Evolutionary conservation across 1,140 invertebrate genomes (phyloP).

Genomic region (Drosophila paulistorum): DNA sequence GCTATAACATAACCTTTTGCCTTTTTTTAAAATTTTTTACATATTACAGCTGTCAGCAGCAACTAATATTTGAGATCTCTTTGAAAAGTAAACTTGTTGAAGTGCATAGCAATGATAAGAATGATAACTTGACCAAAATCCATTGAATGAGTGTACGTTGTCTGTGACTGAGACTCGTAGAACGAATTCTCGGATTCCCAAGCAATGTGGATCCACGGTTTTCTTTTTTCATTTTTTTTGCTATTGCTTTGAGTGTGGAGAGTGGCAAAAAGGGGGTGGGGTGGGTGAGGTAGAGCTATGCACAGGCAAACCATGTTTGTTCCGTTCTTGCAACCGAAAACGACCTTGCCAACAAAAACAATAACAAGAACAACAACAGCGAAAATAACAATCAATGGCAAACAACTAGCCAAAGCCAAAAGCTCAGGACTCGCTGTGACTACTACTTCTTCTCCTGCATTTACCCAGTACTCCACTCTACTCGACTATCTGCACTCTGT

Average conservation of each 20-base stretch:
- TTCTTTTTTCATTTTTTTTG: background rate
- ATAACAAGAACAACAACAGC: conserved; percentile 19
- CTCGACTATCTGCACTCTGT: conserved; percentile 37
- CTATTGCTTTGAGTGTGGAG: background rate
- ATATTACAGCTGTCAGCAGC: background rate
- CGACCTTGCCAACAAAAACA: conserved; percentile 72
- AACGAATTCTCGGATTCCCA: background rate
- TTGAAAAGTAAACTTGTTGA: background rate
- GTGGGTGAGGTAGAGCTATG: background rate
- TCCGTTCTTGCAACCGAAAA: conserved; percentile 56
- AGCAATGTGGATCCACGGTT: background rate
- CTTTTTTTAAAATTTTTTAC: background rate
- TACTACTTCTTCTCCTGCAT: background rate
- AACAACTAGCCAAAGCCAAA: conserved; percentile 71
- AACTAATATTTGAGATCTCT: no score
- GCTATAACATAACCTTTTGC: background rate
- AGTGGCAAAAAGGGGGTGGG: background rate
- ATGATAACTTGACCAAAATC: background rate
- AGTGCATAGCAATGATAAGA: background rate
- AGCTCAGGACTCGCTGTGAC: conserved; percentile 28
- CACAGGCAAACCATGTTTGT: conserved; percentile 48
- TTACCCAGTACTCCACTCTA: background rate
- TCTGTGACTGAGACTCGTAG: background rate
- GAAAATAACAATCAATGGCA: conserved; percentile 53
- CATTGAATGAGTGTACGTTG: background rate